A percentile compares a stretch with the other conserved stretches of the same genome.
Conservation (phyloP, 2,797 vertebrate genomes). For the Mormyrops attenuatus region DNA sequence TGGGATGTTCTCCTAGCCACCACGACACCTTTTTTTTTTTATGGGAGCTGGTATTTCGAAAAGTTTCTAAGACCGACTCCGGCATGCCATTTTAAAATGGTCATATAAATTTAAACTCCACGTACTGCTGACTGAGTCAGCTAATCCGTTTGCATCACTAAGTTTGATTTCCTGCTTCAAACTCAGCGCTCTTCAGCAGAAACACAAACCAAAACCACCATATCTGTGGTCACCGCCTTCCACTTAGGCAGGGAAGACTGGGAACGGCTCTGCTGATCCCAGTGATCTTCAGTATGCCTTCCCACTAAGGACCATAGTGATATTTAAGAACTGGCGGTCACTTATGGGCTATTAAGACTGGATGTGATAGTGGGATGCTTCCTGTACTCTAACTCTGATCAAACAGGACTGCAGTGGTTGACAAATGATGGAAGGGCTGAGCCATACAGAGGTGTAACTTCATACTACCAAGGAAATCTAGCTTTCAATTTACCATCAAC, state of each 20-base stretch:
- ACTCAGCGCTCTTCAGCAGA: not conserved
- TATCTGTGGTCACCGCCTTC: not conserved
- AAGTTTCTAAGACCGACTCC: not conserved
- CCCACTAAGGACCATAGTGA: not conserved
- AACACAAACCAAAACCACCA: not conserved
- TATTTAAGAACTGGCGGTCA: not conserved
- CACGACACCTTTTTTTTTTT: not conserved
- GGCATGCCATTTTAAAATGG: not conserved
- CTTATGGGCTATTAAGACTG: not conserved
- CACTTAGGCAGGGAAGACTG: not conserved
- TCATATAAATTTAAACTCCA: not conserved
- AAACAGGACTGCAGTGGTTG: not conserved
- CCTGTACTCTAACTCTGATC: not conserved
- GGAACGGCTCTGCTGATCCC: not conserved
- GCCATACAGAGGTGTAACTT: not conserved
- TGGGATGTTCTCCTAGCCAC: not conserved
- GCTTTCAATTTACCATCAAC: not conserved
- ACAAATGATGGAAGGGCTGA: not conserved
- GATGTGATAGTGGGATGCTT: not conserved
- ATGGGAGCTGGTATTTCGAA: not conserved
- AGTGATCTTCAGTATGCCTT: not conserved
- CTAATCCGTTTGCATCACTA: not conserved
- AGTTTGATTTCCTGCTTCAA: not conserved
- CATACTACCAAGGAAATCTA: not conserved
- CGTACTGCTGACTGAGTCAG: not conserved